These are phyloP conservation scores for Fistularia tabacaria DNA, from an alignment of 2,797 vertebrate species.

Conservation along the genomic window DNA sequence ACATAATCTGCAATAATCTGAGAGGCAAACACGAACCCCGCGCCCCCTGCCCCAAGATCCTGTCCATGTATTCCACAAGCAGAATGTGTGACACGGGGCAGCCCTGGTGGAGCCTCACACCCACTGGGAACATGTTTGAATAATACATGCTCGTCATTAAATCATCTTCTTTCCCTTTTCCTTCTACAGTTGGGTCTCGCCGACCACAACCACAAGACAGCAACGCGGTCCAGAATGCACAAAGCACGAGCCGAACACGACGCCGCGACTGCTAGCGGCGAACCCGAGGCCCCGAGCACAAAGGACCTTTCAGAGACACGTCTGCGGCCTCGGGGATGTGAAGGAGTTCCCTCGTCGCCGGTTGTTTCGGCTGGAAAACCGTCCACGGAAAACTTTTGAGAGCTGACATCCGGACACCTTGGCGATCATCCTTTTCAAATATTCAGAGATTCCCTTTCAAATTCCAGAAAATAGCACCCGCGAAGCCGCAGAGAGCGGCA, in stretches of 20 bases:
- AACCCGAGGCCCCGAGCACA: constrained; percentile 40
- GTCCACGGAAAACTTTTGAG: too few species aligned
- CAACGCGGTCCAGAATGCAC: constrained; percentile 36
- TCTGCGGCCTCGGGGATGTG: constrained; percentile 19
- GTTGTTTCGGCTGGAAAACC: constrained; percentile 23
- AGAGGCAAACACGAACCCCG: too few species aligned
- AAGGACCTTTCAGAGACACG: constrained; percentile 35
- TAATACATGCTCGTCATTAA: constrained; percentile 28
- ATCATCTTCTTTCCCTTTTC: constrained; percentile 43
- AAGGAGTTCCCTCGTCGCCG: constrained; percentile 26
- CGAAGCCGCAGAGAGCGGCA: constrained; percentile 3
- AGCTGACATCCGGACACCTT: constrained; percentile 20
- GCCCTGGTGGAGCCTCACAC: too few species aligned
- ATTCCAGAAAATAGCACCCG: constrained; percentile 25
- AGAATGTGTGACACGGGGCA: too few species aligned
- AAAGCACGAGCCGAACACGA: constrained; percentile 48
- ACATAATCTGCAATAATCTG: too few species aligned
- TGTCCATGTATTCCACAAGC: too few species aligned
- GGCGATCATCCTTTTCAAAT: constrained; percentile 27
- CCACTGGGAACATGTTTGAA: not conserved
- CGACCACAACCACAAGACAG: constrained; percentile 30
- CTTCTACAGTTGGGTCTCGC: constrained; percentile 20
- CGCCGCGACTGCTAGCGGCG: constrained; percentile 46
- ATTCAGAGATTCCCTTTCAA: constrained; percentile 6
- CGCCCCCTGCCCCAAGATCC: too few species aligned